Percentiles rank a stretch among this genome's conserved stretches.
phyloP scores from a whole-genome alignment of 2,797 vertebrate genomes.

The Telmatherina bonti region DNA sequence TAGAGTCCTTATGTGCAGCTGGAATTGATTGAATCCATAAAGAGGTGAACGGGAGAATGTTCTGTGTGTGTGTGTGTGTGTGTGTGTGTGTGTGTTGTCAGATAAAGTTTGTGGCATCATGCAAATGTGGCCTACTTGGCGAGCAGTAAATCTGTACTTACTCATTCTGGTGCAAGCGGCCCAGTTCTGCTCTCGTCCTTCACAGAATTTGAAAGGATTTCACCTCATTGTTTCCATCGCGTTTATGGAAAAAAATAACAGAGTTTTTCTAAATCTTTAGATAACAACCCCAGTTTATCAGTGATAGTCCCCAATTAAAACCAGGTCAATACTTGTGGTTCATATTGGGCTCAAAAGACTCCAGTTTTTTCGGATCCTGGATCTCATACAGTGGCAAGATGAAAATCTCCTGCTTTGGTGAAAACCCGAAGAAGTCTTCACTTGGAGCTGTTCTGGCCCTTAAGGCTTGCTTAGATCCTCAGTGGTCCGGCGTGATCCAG shows the following conservation, averaged over 20 bases:
- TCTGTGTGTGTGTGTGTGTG: background rate
- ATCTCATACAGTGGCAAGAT: background rate
- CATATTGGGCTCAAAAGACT: background rate
- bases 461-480: conserved; percentile 3
- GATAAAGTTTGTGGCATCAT: conserved; percentile 46
- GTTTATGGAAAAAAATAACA: background rate
- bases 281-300: conserved; percentile 6
- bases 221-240: background rate
- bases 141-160: conserved; percentile 28
- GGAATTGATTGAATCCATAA: background rate
- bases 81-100: conserved; percentile 11
- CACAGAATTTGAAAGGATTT: conserved; percentile 17
- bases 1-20: background rate
- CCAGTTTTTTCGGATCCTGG: background rate
- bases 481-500: too few relatives aligned
- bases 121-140: conserved; percentile 46
- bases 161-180: conserved; percentile 33
- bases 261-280: background rate
- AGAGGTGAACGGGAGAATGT: background rate
- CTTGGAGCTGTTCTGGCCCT: background rate
- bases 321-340: background rate
- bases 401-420: background rate
- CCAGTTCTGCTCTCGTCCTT: conserved; percentile 43
- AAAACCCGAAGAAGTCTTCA: conserved; percentile 15
- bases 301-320: background rate